Evolutionary conservation across 1,140 invertebrate genomes (phyloP).

Genomic region (Drosophila azteca): DNA sequence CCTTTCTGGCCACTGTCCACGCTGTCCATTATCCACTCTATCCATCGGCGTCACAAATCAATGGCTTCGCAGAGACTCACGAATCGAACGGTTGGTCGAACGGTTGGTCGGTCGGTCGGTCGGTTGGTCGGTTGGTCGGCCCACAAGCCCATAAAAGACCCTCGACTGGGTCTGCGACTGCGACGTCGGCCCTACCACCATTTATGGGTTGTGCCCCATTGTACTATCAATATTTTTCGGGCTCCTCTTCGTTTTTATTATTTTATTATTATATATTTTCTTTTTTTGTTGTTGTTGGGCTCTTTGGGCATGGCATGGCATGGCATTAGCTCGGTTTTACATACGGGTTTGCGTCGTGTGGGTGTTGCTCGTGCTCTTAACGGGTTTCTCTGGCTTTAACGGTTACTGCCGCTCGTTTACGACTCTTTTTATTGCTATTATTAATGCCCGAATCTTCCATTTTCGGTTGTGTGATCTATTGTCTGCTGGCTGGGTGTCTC

Average conservation of each 20-base stretch:
- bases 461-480: constrained; percentile 68
- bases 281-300: not conserved
- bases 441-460: constrained; percentile 75
- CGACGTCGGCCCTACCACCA: constrained; percentile 32
- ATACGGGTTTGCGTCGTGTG: constrained; percentile 35
- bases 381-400: constrained; percentile 77
- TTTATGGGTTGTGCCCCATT: constrained; percentile 68
- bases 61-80: constrained; percentile 36
- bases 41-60: constrained; percentile 65
- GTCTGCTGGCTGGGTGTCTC: constrained; percentile 16
- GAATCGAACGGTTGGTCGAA: constrained; percentile 4
- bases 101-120: too few relatives aligned
- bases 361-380: constrained; percentile 78
- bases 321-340: constrained; percentile 32
- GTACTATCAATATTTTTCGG: constrained; percentile 70
- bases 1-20: constrained; percentile 19
- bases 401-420: constrained; percentile 72
- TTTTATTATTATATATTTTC: constrained; percentile 23
- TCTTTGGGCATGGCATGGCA: constrained; percentile 43
- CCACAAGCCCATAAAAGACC: constrained; percentile 26
- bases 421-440: constrained; percentile 72
- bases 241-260: constrained; percentile 60
- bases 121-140: too few relatives aligned
- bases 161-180: not conserved
- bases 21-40: not conserved